These are phyloP conservation scores for Thamnophis elegans DNA, from an alignment of 2,797 vertebrate species.

Conservation along the genomic window DNA sequence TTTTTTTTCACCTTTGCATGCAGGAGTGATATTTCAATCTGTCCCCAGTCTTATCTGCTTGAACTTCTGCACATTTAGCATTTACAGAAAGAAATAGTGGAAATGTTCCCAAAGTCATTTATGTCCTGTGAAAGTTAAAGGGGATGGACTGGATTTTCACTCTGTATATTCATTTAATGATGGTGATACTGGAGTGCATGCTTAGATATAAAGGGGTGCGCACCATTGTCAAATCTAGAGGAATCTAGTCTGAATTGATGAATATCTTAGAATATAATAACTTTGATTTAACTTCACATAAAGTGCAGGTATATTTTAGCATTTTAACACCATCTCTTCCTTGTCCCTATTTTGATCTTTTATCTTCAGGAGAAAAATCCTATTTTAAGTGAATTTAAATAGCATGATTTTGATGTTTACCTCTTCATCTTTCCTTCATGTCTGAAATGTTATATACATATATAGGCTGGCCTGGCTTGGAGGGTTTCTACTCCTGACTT, in stretches of 20 bases:
- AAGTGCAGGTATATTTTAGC: background rate
- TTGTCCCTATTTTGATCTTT: background rate
- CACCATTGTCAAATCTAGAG: background rate
- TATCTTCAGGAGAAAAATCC: background rate
- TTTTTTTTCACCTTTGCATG: background rate
- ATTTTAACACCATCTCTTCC: background rate
- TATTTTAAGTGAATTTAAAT: background rate
- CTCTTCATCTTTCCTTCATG: background rate
- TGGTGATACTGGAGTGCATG: background rate
- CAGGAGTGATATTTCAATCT: background rate
- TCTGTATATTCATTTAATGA: background rate
- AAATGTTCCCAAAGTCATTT: background rate
- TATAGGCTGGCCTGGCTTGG: background rate
- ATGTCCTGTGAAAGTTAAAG: background rate
- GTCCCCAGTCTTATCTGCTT: background rate
- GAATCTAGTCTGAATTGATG: background rate
- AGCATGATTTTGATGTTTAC: background rate
- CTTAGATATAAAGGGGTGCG: background rate
- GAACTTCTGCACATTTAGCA: background rate
- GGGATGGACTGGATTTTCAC: background rate
- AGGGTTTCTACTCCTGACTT: background rate
- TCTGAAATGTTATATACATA: background rate
- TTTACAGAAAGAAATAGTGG: background rate
- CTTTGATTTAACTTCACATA: background rate
- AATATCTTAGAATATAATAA: background rate